These are phyloP conservation scores for Caenorhabditis sinica DNA, from an alignment of 2,888 invertebrate genomes.

Conservation along the genomic window DNA sequence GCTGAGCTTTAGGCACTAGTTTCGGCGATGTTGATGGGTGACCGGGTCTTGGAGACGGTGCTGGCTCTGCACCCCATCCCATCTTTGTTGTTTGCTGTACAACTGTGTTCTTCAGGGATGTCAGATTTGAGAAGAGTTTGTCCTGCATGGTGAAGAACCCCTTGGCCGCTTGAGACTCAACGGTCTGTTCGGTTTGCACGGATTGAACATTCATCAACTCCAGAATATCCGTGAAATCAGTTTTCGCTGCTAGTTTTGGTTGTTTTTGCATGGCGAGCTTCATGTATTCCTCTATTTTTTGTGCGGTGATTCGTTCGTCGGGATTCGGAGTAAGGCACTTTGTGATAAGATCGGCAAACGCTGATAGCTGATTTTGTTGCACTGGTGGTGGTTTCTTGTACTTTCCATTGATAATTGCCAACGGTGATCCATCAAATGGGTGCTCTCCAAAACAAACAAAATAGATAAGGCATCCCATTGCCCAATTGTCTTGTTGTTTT, in stretches of 20 bases:
- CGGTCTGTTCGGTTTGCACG: constrained; percentile 36
- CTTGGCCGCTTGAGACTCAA: constrained; percentile 42
- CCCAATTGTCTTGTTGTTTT: constrained; percentile 65
- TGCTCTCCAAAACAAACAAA: constrained; percentile 64
- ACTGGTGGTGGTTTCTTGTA: constrained; percentile 64
- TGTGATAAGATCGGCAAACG: constrained; percentile 52
- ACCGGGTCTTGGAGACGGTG: constrained; percentile 23
- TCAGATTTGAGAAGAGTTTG: constrained; percentile 60
- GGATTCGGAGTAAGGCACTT: constrained; percentile 65
- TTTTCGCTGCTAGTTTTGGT: constrained; percentile 48
- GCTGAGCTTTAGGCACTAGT: constrained; percentile 16
- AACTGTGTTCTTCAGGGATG: constrained; percentile 54
- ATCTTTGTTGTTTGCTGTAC: constrained; percentile 64
- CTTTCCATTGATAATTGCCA: constrained; percentile 67
- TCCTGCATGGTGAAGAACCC: constrained; percentile 62
- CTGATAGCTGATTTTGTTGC: constrained; percentile 53
- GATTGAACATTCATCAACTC: constrained; percentile 44
- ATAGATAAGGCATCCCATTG: constrained; percentile 65
- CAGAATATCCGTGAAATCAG: constrained; percentile 60
- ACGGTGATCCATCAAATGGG: constrained; percentile 61
- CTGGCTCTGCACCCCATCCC: constrained; percentile 42
- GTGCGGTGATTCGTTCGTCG: constrained; percentile 47
- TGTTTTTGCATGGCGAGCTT: constrained; percentile 58
- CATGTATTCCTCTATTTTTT: constrained; percentile 60
- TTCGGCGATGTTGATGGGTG: constrained; percentile 46